Conservation (phyloP, 2,888 invertebrate species). For the Orthonychiurus folsomi region DNA sequence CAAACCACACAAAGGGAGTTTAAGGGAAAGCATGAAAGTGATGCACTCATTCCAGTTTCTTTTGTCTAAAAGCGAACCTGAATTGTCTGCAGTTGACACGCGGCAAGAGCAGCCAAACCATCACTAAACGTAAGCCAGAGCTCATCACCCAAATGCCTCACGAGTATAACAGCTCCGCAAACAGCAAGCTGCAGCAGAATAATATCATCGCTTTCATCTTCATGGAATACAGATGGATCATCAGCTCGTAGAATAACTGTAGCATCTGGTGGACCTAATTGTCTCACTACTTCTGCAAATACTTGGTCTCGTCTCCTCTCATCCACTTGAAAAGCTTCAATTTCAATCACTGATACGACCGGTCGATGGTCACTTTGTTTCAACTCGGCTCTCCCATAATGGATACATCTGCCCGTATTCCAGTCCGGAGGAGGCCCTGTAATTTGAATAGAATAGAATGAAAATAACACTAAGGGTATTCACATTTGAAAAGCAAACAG, state of each 20-base stretch:
- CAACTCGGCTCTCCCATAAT: constrained; percentile 87
- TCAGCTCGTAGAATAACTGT: constrained; percentile 59
- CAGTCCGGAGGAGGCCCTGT: constrained; percentile 50
- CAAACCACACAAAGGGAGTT: constrained; percentile 9
- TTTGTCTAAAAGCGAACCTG: no score
- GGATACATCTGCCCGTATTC: constrained; percentile 68
- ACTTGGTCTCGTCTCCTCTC: constrained; percentile 64
- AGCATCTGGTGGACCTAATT: constrained; percentile 89
- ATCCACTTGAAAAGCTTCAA: constrained; percentile 75
- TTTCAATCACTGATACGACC: constrained; percentile 80
- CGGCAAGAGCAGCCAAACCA: constrained; percentile 76
- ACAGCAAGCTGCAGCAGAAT: constrained; percentile 66
- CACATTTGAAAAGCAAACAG: not conserved
- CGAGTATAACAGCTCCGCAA: constrained; percentile 80
- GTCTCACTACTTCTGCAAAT: constrained; percentile 72
- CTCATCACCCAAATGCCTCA: constrained; percentile 78
- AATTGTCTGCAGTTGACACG: constrained; percentile 50
- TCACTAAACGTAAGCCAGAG: constrained; percentile 89
- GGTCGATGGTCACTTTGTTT: constrained; percentile 97
- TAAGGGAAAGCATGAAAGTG: not conserved
- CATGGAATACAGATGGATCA: constrained; percentile 33
- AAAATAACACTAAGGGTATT: not conserved
- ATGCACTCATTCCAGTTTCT: not conserved
- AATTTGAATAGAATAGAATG: no score
- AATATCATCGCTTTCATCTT: constrained; percentile 33